Evolutionary conservation across 2,888 invertebrate genomes (phyloP), one percentile per base, ranked within the genome.

Genomic region (Pristionchus mayeri): DNA sequence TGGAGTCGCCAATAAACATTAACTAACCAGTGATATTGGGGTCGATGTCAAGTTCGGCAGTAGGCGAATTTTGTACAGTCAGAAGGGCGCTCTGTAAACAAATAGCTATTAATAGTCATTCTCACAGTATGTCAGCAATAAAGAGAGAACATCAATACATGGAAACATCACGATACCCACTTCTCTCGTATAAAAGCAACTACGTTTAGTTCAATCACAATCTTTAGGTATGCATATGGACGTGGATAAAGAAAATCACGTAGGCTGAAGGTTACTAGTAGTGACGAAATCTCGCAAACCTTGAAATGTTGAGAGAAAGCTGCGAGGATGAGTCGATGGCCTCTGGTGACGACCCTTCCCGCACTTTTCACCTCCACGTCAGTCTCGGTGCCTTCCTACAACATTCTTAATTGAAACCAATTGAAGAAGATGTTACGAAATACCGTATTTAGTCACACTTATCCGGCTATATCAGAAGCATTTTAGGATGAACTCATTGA

Each of bases 321-420:
- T 24, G 90, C 87, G 34, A 90, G 84, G 3, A 90, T 85, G 2
- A 89, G 52, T n/a, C 90, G 85, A 80, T 90, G 90, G 30, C 88
- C 89, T 3, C 57, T 82, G 21, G 81, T 75, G 0, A 89, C 80
- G 3, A 84, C 37, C n/a, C 50, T 40, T 30, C 87, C 88, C 21
- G 84, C 85, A 83, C 84, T 84, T 44, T 87, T 84, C 57, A 89
- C 50, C n/a, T 76, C 85, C 18, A 89, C 88, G 67, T 89, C 88
- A n/a, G 79, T 60, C 76, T 67, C 71, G 3, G 76, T 24, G 24
- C 63, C 78, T 24, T 60, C 63, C 85, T 85, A 21, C 78, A 79
- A 2, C 44, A 13, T n/a, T n/a, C n/a, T n/a, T n/a, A n/a, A n/a
- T 9, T 44, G 44, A 44, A 13, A 44, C 6, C 44, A 9, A 44